These are phyloP conservation scores for Podarcis muralis DNA, from an alignment of 2,113 vertebrate genomes.

Conservation along the genomic window DNA sequence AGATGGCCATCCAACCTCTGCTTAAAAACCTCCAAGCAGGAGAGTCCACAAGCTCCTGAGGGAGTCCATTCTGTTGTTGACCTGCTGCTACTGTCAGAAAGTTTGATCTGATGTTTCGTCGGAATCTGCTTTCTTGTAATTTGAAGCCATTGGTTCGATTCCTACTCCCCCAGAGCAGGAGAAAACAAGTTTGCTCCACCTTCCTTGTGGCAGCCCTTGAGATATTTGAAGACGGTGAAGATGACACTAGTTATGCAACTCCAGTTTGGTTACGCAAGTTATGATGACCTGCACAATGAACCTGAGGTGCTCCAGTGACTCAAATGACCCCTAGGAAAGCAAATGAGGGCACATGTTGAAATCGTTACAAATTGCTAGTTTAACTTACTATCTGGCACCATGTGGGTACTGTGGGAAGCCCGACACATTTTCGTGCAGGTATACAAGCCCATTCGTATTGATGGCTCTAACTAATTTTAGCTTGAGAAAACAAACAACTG, in stretches of 20 bases:
- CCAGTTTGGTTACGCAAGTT: not conserved
- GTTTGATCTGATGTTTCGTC: too few species aligned
- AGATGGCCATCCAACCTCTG: too few species aligned
- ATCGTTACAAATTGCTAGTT: constrained; percentile 66
- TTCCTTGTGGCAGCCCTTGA: too few species aligned
- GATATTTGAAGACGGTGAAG: not conserved
- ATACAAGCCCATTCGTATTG: constrained; percentile 54
- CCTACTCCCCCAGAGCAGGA: too few species aligned
- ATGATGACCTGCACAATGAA: constrained; percentile 31
- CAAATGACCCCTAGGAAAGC: constrained; percentile 36
- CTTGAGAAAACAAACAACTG: constrained; percentile 71
- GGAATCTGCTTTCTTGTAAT: too few species aligned
- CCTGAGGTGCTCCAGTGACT: constrained; percentile 43
- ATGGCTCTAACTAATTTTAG: constrained; percentile 66
- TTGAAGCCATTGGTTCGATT: too few species aligned
- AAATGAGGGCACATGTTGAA: constrained; percentile 56
- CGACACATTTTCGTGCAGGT: constrained; percentile 37
- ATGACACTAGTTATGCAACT: constrained; percentile 6
- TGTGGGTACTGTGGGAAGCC: constrained; percentile 45
- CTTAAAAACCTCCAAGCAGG: too few species aligned
- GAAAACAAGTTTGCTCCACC: too few species aligned
- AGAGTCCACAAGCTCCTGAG: too few species aligned
- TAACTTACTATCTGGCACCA: constrained; percentile 58
- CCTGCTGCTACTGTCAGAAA: too few species aligned
- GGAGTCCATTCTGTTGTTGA: too few species aligned